Evolutionary conservation across 1,140 invertebrate genomes (phyloP).

Genomic region (Matsumurasca onukii): DNA sequence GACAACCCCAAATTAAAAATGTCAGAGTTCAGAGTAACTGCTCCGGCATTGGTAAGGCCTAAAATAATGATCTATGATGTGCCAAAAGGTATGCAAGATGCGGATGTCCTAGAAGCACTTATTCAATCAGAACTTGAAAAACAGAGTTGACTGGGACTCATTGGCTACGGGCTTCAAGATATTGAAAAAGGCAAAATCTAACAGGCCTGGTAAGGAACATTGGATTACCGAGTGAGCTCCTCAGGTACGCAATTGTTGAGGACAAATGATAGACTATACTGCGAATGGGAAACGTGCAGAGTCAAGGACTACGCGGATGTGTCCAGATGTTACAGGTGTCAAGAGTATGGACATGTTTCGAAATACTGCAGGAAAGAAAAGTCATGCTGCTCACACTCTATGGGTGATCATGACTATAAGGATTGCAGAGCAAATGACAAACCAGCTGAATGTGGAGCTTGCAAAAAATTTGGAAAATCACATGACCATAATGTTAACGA

Average conservation of each 20-base stretch:
- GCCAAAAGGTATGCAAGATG: neutral
- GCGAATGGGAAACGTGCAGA: conserved; percentile 16
- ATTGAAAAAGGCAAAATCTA: neutral
- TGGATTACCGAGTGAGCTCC: conserved; percentile 16
- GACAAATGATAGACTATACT: conserved; percentile 1
- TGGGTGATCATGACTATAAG: neutral
- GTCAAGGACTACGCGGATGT: conserved; percentile 28
- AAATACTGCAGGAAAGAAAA: conserved; percentile 17
- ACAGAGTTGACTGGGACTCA: neutral
- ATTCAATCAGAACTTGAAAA: too few species aligned
- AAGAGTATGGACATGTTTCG: conserved; percentile 30
- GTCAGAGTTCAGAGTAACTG: neutral
- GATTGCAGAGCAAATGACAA: neutral
- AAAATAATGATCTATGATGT: conserved; percentile 18
- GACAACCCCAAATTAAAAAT: neutral
- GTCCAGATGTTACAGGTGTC: conserved; percentile 35
- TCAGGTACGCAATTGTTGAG: neutral
- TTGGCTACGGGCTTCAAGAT: neutral
- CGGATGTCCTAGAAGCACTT: too few species aligned
- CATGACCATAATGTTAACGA: neutral
- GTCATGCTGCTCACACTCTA: neutral
- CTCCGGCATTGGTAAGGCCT: neutral
- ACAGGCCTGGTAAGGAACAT: neutral
- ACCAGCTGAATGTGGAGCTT: neutral
- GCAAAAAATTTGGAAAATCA: neutral